Percentiles rank a stretch among this genome's conserved stretches.
Evolutionary conservation across 2,888 invertebrate genomes (phyloP).

Genomic region (Drosophila mercatorum): DNA sequence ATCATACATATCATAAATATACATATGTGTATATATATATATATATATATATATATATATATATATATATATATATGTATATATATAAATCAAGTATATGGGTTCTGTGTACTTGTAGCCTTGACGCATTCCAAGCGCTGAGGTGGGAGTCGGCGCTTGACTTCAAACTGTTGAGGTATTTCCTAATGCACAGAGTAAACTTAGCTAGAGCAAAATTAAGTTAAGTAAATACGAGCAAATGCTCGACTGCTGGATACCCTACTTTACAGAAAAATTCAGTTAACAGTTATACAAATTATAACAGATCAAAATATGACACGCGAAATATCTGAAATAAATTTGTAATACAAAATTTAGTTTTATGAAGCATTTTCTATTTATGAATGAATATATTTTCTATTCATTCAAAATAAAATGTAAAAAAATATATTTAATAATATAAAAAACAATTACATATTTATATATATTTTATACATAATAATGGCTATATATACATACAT

Average conservation of each 20-base stretch:
- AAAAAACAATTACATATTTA: too few relatives aligned
- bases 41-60: neutral
- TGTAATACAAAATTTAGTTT: too few relatives aligned
- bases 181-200: conserved; percentile 28
- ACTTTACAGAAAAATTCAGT: too few relatives aligned
- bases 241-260: conserved; percentile 8
- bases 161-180: conserved; percentile 26
- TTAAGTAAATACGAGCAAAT: neutral
- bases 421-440: too few relatives aligned
- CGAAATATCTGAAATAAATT: too few relatives aligned
- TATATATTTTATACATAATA: too few relatives aligned
- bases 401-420: too few relatives aligned
- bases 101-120: conserved; percentile 12
- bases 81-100: neutral
- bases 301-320: too few relatives aligned
- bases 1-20: neutral
- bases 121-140: conserved; percentile 19
- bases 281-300: too few relatives aligned
- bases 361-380: too few relatives aligned
- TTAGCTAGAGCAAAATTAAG: conserved; percentile 16
- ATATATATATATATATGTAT: neutral
- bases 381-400: too few relatives aligned
- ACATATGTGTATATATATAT: neutral
- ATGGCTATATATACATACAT: too few relatives aligned
- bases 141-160: conserved; percentile 37